Base-by-base conservation (phyloP, 2,113 vertebrate genomes). In the Notothenia coriiceps region DNA sequence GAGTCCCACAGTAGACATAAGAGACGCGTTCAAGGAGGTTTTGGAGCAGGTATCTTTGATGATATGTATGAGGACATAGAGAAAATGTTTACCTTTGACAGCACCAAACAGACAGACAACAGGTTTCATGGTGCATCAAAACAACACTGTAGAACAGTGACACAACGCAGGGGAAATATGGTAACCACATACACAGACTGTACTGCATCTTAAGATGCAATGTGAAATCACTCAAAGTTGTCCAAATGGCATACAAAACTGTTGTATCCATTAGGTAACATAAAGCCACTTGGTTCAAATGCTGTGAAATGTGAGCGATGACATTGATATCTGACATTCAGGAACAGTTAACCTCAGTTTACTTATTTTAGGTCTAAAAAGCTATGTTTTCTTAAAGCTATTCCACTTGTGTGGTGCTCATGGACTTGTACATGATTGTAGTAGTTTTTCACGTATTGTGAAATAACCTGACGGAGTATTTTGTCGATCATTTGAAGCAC, bases 161-260 rank as follows among this genome's bases (percentile, higher is more conserved):
- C 97, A 10, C 97, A 99, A 70, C 95, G 98, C 65, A 95, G 96
- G 93, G 98, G 98, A 82, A 99, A 99, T 76, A 98, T 99, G 98
- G 97, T 99, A 78, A 98, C 98, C 40, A 99, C 98, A 0, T 99
- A 98, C 72, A 99, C 97, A 0, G 98, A 99, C 93, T 99, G 98
- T 88, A 97, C 97, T 4, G 82, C 90, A n/a, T 91, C 93, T 29
- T 95, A 77, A 90, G 56, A 56, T 67, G 61, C 22, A 78, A 63
- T 6, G 29, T 66, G 57, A 72, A 70, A 35, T 13, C 1, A 73
- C 40, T 29, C 43, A 35, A 60, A 69, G 52, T 62, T 77, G 82
- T 75, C 80, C 71, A 72, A 57, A 51, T 12, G 29, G 43, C 25
- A 75, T 79, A 43, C 29, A 52, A 55, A 51, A 59, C 14, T 68